A percentile compares a stretch with the other conserved stretches of the same genome.
Evolutionary conservation across 2,888 invertebrate genomes (phyloP).

Genomic region (Eupithecia subumbrata): DNA sequence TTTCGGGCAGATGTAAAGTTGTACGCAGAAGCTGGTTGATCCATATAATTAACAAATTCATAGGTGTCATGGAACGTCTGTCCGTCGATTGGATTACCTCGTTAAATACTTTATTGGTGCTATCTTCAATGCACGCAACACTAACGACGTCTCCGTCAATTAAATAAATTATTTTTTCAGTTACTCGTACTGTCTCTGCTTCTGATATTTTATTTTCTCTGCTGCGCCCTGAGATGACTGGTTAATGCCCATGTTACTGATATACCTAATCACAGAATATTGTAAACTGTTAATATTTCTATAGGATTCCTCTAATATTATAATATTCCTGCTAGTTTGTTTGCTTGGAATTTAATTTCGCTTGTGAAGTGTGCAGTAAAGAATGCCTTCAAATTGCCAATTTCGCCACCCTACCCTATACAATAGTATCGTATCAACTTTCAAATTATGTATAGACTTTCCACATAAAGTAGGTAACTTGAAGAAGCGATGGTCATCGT

Average conservation of each 20-base stretch:
- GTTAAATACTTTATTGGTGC: slow-evolving; percentile 3
- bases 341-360: background rate
- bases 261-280: background rate
- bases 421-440: background rate
- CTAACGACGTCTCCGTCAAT: background rate
- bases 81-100: background rate
- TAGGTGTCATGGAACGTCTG: background rate
- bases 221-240: no score
- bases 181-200: no score
- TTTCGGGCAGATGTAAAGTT: background rate
- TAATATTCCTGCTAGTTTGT: background rate
- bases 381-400: background rate
- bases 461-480: background rate
- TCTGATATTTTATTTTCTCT: no score
- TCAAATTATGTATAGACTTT: background rate
- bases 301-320: background rate
- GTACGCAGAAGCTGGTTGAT: background rate
- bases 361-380: background rate
- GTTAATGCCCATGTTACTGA: background rate
- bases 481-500: background rate
- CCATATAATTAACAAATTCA: background rate
- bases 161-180: slow-evolving; percentile 4
- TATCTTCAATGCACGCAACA: background rate
- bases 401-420: background rate
- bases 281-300: background rate